Evolutionary conservation across 2,888 invertebrate species (phyloP).

Genomic region (Plagodis pulveraria): DNA sequence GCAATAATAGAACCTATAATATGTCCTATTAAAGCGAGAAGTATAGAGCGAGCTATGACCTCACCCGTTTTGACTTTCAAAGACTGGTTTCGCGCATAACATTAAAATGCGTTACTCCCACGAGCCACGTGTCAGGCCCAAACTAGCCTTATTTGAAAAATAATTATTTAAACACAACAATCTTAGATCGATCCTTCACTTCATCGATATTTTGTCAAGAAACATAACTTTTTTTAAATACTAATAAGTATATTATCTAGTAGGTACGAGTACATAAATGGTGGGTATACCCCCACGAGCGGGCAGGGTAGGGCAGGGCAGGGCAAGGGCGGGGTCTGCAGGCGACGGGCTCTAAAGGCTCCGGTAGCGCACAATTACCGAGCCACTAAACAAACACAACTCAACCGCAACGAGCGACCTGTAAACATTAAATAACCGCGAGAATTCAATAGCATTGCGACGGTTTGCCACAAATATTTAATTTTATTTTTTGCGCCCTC

Average conservation of each 20-base stretch:
- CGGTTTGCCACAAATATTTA: slow-evolving; percentile 21
- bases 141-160: slow-evolving; percentile 14
- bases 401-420: no score
- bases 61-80: slow-evolving; percentile 41
- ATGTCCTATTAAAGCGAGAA: slow-evolving; percentile 20
- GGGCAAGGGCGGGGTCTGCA: no score
- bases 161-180: slow-evolving; percentile 2
- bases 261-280: no score
- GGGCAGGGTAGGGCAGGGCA: no score
- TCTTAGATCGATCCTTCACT: no score
- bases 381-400: slow-evolving; percentile 29
- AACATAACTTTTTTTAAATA: no score
- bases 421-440: slow-evolving; percentile 35
- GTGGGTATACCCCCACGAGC: no score
- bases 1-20: slow-evolving; percentile 9
- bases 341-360: neutral
- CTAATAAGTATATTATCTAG: no score
- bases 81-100: slow-evolving; percentile 45
- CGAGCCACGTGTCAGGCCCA: slow-evolving; percentile 13
- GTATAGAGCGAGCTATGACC: slow-evolving; percentile 43
- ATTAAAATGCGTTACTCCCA: slow-evolving; percentile 31
- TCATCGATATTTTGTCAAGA: no score
- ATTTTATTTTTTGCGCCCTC: slow-evolving; percentile 14
- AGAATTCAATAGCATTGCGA: slow-evolving; percentile 31
- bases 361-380: slow-evolving; percentile 29